These are phyloP conservation scores for Parochlus steinenii DNA, from an alignment of 2,888 invertebrate species.

Conservation along the genomic window DNA sequence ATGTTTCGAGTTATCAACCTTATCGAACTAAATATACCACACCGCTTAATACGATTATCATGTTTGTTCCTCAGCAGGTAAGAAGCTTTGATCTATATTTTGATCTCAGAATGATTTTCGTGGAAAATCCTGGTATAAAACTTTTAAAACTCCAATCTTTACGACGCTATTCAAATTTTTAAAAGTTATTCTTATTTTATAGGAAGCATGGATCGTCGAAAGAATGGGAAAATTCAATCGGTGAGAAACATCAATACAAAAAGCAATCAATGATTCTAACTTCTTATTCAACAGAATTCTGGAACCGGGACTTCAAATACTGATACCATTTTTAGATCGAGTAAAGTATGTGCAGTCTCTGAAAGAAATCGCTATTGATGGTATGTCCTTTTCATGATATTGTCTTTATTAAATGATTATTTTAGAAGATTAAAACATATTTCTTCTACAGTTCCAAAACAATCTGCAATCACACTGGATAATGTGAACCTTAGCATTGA, in stretches of 20 bases:
- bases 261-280: too few species aligned
- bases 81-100: conserved; percentile 13
- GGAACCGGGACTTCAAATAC: conserved; percentile 84
- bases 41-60: conserved; percentile 79
- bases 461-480: conserved; percentile 94
- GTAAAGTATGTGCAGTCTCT: conserved; percentile 96
- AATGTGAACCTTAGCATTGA: conserved; percentile 95
- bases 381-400: not conserved
- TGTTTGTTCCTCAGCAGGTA: conserved; percentile 99
- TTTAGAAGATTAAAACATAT: too few species aligned
- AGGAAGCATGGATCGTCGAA: conserved; percentile 90
- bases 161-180: not conserved
- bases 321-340: conserved; percentile 44
- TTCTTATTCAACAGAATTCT: conserved; percentile 78
- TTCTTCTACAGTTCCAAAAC: conserved; percentile 98
- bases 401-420: too few species aligned
- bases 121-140: not conserved
- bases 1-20: too few species aligned
- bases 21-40: conserved; percentile 37
- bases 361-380: conserved; percentile 96
- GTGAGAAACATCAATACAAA: too few species aligned
- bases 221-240: conserved; percentile 98
- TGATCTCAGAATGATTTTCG: conserved; percentile 2
- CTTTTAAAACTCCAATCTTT: conserved; percentile 11
- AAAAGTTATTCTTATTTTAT: conserved; percentile 15